phyloP scores from a whole-genome alignment of 2,888 invertebrate genomes.

The Micoletzkya japonica region DNA sequence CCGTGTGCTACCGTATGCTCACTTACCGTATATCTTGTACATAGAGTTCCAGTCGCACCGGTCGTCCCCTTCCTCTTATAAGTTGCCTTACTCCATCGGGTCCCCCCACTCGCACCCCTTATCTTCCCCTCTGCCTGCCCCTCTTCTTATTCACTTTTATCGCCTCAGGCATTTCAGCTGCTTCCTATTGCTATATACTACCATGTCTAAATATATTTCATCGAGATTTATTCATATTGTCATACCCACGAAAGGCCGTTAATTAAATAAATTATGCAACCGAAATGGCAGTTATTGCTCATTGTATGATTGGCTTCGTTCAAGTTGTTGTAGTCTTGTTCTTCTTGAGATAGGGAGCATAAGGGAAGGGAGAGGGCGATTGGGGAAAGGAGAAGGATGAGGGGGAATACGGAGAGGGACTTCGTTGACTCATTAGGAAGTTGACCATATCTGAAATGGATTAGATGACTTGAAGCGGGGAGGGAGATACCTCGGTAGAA shows the following conservation, averaged over 20 bases:
- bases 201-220: neutral
- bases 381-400: neutral
- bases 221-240: too few relatives aligned
- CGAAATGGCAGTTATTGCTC: too few relatives aligned
- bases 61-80: too few relatives aligned
- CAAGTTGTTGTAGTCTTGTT: neutral
- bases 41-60: too few relatives aligned
- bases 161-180: neutral
- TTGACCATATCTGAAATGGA: neutral
- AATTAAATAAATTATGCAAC: too few relatives aligned
- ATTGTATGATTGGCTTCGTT: too few relatives aligned
- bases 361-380: neutral
- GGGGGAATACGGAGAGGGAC: neutral
- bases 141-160: slow-evolving; percentile 6
- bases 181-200: neutral
- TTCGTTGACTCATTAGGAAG: neutral
- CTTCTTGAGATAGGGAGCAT: neutral
- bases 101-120: too few relatives aligned
- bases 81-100: too few relatives aligned
- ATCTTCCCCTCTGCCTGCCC: neutral
- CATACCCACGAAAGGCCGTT: too few relatives aligned
- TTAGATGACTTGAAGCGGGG: neutral
- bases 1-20: too few relatives aligned
- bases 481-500: neutral
- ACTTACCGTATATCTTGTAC: too few relatives aligned